Percentiles rank a stretch among this genome's conserved stretches.
These are phyloP conservation scores for pig (Sus scrofa) DNA, from an alignment of 2,113 vertebrate genomes.

Conservation along the genomic window T2T-Sscrofa CM000815.6:101601501-101602000, in stretches of 20 bases:
- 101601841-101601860: not conserved
- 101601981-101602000: not conserved
- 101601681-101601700: not conserved
- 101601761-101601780: slow-evolving; percentile 70
- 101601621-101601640: not conserved
- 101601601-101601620: not conserved
- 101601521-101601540: not conserved
- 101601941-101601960: not conserved
- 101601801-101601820: slow-evolving; percentile 36
- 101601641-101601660: not conserved
- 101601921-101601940: slow-evolving; percentile 44
- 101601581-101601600: not conserved
- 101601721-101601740: not conserved
- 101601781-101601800: slow-evolving; percentile 31
- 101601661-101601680: not conserved
- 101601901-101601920: not conserved
- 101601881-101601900: fast-evolving
- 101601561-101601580: fast-evolving
- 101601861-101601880: not conserved
- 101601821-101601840: slow-evolving; percentile 29
- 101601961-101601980: not conserved
- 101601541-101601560: not conserved
- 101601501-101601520: not conserved
- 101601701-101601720: not conserved
- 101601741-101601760: fast-evolving